Conservation (phyloP, 2,797 vertebrate species). For the Gambusia yucatana region DNA sequence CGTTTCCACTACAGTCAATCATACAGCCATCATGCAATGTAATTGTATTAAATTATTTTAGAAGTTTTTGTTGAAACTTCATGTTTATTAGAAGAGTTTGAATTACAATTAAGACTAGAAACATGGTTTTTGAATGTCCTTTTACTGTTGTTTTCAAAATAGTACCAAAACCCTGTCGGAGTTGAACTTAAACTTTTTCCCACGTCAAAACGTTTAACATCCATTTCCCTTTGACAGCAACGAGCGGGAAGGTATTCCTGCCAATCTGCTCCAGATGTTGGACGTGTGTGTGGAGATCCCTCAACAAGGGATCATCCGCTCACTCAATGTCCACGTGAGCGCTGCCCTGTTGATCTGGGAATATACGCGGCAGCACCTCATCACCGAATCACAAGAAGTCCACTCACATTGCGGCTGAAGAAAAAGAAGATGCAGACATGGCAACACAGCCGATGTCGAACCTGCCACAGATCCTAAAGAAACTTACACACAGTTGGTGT, state of each 20-base stretch:
- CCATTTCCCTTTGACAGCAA: conserved; percentile 77
- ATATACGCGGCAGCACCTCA: conserved; percentile 89
- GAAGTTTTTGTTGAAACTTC: background rate
- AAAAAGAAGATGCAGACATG: background rate
- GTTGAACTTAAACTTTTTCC: background rate
- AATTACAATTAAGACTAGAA: background rate
- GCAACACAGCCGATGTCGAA: background rate
- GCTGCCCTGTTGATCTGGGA: conserved; percentile 98
- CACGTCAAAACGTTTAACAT: background rate
- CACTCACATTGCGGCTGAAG: conserved; percentile 22
- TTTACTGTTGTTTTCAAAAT: background rate
- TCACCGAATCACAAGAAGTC: conserved; percentile 16
- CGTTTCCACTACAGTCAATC: background rate
- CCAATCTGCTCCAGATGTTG: conserved; percentile 90
- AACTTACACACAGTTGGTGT: background rate
- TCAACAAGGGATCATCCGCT: conserved; percentile 92
- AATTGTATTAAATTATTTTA: background rate
- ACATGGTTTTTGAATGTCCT: background rate
- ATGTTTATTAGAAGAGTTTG: background rate
- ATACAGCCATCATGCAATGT: background rate
- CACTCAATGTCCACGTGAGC: conserved; percentile 96
- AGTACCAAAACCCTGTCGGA: background rate
- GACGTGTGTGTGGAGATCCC: conserved; percentile 98
- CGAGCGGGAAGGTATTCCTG: conserved; percentile 94
- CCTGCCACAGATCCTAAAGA: background rate